phyloP scores from a whole-genome alignment of 2,797 vertebrate species.

The Phoxinus dragarum region DNA sequence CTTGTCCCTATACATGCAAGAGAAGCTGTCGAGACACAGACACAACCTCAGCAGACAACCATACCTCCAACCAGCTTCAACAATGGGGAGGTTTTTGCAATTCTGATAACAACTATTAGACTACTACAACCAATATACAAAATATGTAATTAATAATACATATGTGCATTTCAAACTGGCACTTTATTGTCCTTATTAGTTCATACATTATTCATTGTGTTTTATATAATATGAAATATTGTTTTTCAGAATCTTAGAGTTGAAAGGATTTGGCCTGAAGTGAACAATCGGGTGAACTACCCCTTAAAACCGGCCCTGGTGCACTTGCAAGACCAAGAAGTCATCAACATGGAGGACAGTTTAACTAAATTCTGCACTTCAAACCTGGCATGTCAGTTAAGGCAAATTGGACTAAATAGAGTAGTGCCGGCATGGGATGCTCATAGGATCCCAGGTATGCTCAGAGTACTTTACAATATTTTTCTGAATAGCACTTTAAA shows the following conservation, averaged over 20 bases:
- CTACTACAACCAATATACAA: neutral
- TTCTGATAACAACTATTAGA: neutral
- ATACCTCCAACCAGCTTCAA: neutral
- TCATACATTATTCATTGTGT: neutral
- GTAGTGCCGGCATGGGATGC: constrained; percentile 38
- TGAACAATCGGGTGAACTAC: constrained; percentile 50
- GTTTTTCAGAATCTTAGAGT: constrained; percentile 42
- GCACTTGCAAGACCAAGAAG: constrained; percentile 47
- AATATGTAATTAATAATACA: neutral
- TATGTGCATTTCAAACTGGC: neutral
- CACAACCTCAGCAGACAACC: constrained; percentile 3
- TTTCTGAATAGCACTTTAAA: neutral
- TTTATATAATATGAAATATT: neutral
- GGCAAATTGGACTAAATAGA: constrained; percentile 25
- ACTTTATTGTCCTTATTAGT: neutral
- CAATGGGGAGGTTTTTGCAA: neutral
- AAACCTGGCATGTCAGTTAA: constrained; percentile 41
- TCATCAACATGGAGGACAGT: constrained; percentile 40
- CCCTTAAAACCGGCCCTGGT: constrained; percentile 47
- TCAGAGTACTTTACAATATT: neutral
- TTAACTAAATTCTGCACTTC: constrained; percentile 44
- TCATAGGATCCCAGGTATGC: constrained; percentile 48
- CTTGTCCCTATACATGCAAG: constrained; percentile 21
- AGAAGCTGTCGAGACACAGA: constrained; percentile 3
- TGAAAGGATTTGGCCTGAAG: constrained; percentile 46